Percentiles rank a stretch among this genome's conserved stretches.
phyloP scores from a whole-genome alignment of 2,113 vertebrate species.

The Chlamydotis undulata region DNA sequence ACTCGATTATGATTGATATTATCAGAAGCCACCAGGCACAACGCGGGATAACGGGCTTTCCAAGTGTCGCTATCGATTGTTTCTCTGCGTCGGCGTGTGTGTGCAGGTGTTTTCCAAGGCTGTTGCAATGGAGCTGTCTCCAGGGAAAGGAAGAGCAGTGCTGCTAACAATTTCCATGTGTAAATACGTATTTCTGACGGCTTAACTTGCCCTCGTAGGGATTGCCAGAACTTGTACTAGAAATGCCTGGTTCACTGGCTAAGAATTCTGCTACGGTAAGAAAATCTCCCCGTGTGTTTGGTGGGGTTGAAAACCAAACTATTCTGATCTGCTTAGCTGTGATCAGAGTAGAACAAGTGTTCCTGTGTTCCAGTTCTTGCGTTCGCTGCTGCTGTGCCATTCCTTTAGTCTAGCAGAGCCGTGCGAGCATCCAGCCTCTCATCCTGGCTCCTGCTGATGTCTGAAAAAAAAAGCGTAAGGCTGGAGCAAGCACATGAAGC shows the following conservation, averaged over 20 bases:
- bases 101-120: not conserved
- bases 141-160: not conserved
- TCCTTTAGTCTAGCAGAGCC: not conserved
- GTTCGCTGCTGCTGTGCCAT: not conserved
- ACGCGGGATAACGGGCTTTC: conserved; percentile 78
- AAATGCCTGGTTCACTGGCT: not conserved
- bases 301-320: not conserved
- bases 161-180: conserved; percentile 10
- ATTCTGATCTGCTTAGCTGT: not conserved
- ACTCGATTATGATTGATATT: conserved; percentile 97
- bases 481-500: not conserved
- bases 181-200: conserved; percentile 43
- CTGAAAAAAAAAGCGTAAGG: not conserved
- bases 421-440: not conserved
- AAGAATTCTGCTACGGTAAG: not conserved
- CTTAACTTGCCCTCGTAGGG: not conserved
- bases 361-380: not conserved
- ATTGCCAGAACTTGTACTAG: not conserved
- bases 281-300: not conserved
- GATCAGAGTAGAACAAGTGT: not conserved
- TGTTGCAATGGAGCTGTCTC: conserved; percentile 15
- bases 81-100: conserved; percentile 6
- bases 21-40: conserved; percentile 86
- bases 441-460: not conserved
- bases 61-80: conserved; percentile 86